A percentile compares a stretch with the other conserved stretches of the same genome.
Evolutionary conservation across 2,888 invertebrate genomes (phyloP).

Genomic region (Scrobipalpa atriplicella): DNA sequence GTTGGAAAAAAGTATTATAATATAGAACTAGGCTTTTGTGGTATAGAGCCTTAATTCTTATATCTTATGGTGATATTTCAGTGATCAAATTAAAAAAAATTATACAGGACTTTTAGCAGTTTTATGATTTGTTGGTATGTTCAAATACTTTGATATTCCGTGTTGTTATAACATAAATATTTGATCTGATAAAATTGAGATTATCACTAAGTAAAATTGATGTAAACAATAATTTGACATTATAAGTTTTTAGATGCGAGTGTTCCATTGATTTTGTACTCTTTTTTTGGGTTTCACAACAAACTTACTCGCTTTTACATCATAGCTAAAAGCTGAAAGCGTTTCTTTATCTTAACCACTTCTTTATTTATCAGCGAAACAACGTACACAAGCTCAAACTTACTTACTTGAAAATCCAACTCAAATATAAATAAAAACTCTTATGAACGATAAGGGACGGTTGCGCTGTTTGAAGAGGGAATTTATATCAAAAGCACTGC

Average conservation of each 20-base stretch:
- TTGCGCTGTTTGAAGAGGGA: constrained; percentile 29
- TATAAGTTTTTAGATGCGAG: no score
- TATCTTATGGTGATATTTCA: no score
- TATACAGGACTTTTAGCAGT: no score
- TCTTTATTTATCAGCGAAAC: constrained; percentile 5
- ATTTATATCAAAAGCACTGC: constrained; percentile 29
- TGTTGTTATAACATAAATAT: no score
- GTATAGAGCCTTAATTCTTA: not conserved
- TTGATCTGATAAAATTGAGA: no score
- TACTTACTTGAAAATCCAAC: constrained; percentile 22
- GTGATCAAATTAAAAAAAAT: no score
- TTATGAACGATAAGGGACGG: constrained; percentile 24
- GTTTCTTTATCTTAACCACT: constrained; percentile 14
- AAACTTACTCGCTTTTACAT: not conserved
- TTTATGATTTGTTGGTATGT: no score
- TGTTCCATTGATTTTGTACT: no score
- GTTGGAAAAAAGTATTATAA: not conserved
- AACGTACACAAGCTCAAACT: constrained; percentile 9
- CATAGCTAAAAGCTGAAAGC: not conserved
- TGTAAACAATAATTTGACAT: no score
- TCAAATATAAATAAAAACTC: constrained; percentile 31
- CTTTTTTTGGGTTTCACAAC: not conserved
- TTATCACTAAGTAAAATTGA: no score
- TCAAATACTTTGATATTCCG: no score
- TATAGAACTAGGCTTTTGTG: not conserved